These are phyloP conservation scores for Danio albolineatus DNA, from an alignment of 2,797 vertebrate genomes.

Conservation along the genomic window DNA sequence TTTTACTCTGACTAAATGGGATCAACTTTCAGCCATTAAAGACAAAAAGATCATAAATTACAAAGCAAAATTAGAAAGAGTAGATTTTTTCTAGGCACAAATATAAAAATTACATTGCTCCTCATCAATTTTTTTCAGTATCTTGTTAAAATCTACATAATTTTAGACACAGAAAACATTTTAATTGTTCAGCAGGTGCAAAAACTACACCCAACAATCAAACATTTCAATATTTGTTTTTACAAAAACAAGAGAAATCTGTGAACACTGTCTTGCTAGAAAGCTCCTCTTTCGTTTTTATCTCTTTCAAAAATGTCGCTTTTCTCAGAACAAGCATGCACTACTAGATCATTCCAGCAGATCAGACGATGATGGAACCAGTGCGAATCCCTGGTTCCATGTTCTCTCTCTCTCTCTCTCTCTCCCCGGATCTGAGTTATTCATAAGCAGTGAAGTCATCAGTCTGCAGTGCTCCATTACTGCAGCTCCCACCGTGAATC, in stretches of 20 bases:
- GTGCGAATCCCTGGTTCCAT: conserved; percentile 3
- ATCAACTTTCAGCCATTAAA: too few relatives aligned
- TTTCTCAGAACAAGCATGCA: background rate
- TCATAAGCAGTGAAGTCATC: conserved; percentile 43
- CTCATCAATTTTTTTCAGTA: too few relatives aligned
- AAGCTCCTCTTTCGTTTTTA: background rate
- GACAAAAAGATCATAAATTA: too few relatives aligned
- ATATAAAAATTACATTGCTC: too few relatives aligned
- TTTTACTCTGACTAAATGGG: too few relatives aligned
- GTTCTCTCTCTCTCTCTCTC: conserved; percentile 18
- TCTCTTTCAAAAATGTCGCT: background rate
- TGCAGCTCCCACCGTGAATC: conserved; percentile 41
- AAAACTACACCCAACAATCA: background rate
- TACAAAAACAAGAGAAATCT: background rate
- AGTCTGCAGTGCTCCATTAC: conserved; percentile 51
- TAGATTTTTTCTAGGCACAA: too few relatives aligned
- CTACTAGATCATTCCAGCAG: background rate
- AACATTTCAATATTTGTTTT: background rate
- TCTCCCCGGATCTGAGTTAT: conserved; percentile 41
- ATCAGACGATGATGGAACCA: conserved; percentile 13
- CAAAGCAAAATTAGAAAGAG: too few relatives aligned
- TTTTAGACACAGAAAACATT: background rate
- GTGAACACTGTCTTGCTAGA: background rate
- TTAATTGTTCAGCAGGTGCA: background rate
- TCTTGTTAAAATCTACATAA: too few relatives aligned